Evolutionary conservation across 2,113 vertebrate genomes (phyloP).

Genomic region (Acrocephalus arundinaceus): DNA sequence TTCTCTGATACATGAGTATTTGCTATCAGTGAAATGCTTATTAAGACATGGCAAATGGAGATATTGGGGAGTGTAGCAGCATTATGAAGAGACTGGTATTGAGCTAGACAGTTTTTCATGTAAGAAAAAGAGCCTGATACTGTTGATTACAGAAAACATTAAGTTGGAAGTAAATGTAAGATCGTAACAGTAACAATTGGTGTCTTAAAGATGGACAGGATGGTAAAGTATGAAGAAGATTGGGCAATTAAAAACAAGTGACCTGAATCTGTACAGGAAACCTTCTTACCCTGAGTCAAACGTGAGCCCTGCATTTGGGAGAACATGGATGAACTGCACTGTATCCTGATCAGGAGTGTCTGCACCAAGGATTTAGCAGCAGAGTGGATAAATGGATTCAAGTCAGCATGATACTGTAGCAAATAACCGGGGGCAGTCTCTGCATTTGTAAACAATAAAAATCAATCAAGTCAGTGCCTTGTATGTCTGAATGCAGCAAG

Average conservation of each 20-base stretch:
- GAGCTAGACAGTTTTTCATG: not conserved
- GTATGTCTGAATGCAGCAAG: not conserved
- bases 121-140: not conserved
- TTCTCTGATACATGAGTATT: not conserved
- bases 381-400: not conserved
- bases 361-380: not conserved
- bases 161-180: not conserved
- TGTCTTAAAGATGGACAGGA: not conserved
- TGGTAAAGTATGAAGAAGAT: not conserved
- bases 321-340: not conserved
- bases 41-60: not conserved
- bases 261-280: not conserved
- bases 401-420: not conserved
- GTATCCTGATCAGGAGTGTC: not conserved
- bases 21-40: not conserved
- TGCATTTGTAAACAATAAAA: not conserved
- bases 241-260: not conserved
- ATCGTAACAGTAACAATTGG: not conserved
- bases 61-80: rapidly evolving
- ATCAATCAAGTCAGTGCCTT: not conserved
- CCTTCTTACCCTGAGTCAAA: not conserved
- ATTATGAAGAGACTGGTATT: not conserved
- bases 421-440: not conserved
- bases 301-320: not conserved
- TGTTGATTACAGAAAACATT: not conserved